Evolutionary conservation across 1,140 invertebrate species (phyloP).

Genomic region (Aricia agestis): DNA sequence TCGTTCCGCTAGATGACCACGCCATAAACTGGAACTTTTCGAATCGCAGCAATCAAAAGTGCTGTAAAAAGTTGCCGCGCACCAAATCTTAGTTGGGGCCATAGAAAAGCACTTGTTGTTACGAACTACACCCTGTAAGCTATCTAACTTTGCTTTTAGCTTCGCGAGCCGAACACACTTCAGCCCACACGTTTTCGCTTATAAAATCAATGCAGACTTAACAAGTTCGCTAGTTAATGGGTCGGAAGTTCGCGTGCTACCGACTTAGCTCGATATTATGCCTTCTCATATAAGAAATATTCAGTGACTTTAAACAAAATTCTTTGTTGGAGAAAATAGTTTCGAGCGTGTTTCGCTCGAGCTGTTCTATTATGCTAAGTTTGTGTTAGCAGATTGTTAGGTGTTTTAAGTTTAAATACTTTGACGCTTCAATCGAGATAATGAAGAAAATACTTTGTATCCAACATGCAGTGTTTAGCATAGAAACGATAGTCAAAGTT

Average conservation of each 20-base stretch:
- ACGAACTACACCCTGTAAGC: slow-evolving; percentile 49
- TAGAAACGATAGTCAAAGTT: not conserved
- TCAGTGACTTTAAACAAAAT: slow-evolving; percentile 15
- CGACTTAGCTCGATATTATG: slow-evolving; percentile 20
- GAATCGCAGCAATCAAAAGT: slow-evolving; percentile 30
- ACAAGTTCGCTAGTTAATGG: slow-evolving; percentile 42
- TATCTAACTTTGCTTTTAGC: slow-evolving; percentile 46
- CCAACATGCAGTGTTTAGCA: not conserved
- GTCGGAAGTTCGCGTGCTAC: slow-evolving; percentile 38
- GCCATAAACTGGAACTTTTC: not conserved
- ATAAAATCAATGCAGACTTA: slow-evolving; percentile 48
- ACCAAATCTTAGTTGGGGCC: slow-evolving; percentile 38
- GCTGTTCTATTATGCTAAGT: not conserved
- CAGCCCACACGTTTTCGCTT: slow-evolving; percentile 29
- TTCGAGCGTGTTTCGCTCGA: slow-evolving; percentile 5
- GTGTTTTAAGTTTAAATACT: slow-evolving; percentile 3
- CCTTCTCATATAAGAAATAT: slow-evolving; percentile 15
- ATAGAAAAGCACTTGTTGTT: slow-evolving; percentile 46
- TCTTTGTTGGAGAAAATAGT: slow-evolving; percentile 16
- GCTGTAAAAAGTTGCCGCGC: slow-evolving; percentile 42
- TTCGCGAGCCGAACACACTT: slow-evolving; percentile 32
- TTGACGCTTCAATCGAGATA: not conserved
- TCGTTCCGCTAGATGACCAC: not conserved
- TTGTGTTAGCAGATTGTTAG: not conserved
- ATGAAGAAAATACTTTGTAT: not conserved